Base-by-base conservation (phyloP, 2,797 vertebrate species). In the Amniataba percoides region DNA sequence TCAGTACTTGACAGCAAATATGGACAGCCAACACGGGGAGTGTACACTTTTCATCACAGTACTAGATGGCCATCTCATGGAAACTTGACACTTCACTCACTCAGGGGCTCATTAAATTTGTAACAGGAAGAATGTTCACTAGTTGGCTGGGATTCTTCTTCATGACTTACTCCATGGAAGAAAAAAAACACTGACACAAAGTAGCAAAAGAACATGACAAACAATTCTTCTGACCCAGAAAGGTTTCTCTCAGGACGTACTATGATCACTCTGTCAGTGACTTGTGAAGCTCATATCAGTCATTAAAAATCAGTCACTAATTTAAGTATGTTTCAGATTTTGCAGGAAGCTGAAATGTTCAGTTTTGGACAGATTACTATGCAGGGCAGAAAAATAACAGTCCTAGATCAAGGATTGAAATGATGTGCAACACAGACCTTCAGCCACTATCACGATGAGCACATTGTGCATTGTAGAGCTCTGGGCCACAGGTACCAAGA, bases 401-500 rank as follows among this genome's bases (percentile, higher is more conserved):
- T 62, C 18, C 12, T 6, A 21, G 46, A 23, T 8, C 23, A 52
- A 16, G 13, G n/a, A 1, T 16, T 27, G 27, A 14, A 3, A n/a
- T 39, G 12, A 14, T 11, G 40, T 14, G 15, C 39, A 31, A 36
- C 21, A 7, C n/a, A 51, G 16, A 8, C 58, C 19, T 3, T 14
- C n/a, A 52, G 48, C 13, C 4, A 0, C 56, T 66, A 13, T 31
- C 34, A 0, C 6, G 48, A 31, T 27, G 48, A 19, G 14, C 36
- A 43, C 0, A 2, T n/a, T 19, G 14, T 52, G n/a, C 0, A 0
- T 11, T 3, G 6, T 3, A 2, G 21, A 43, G 9, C 27, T 34
- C n/a, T 4, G 27, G 34, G 40, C 46, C 61, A 68, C 21, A n/a
- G n/a, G n/a, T n/a, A n/a, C n/a, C n/a, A 16, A 18, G 19, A 60